Base-by-base conservation (phyloP, 1,140 invertebrate species). In the Lepidurus couesii region DNA sequence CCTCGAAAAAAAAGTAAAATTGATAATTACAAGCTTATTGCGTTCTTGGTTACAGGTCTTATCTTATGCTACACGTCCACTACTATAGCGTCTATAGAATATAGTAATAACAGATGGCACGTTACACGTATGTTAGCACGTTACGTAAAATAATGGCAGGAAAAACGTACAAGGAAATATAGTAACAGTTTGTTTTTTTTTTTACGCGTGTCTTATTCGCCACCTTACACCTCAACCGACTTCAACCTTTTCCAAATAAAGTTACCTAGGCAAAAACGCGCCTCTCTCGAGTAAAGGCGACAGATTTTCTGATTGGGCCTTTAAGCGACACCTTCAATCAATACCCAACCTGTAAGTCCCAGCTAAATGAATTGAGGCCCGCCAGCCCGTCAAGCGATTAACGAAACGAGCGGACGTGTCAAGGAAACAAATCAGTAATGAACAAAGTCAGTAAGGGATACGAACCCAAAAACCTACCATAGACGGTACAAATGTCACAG, bases 1-100 rank as follows among this genome's bases (percentile, higher is more conserved):
- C 53, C 16, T 13, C 4, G 6, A 47, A 47, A 47, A 53, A 65
- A 65, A 65, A 65, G 53, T 65, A 65, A 65, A 65, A 65, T 34
- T 11, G 53, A 65, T 65, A 65, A 65, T 65, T 65, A 65, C 53
- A 21, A 65, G 53, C 53, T 65, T 65, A 65, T 65, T 65, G 53
- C 53, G 53, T 65, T 65, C 53, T 65, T 65, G 53, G 53, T 65
- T 65, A 65, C 53, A n/a, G 16, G n/a, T 65, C 53, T 65, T 65
- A 65, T 65, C 53, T 65, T 65, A 65, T 21, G 21, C 8, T 65
- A 65, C 13, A 21, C 53, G 53, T 13, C 21, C 53, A 65, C 21
- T 65, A 65, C 53, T 21, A 10, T 21, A 10, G 21, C 5, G 16
- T 21, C 53, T 16, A 21, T 16, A 65, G 53, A 11, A 21, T 13